phyloP scores from a whole-genome alignment of 2,797 vertebrate genomes.

The Rhabdomys pumilio region DNA sequence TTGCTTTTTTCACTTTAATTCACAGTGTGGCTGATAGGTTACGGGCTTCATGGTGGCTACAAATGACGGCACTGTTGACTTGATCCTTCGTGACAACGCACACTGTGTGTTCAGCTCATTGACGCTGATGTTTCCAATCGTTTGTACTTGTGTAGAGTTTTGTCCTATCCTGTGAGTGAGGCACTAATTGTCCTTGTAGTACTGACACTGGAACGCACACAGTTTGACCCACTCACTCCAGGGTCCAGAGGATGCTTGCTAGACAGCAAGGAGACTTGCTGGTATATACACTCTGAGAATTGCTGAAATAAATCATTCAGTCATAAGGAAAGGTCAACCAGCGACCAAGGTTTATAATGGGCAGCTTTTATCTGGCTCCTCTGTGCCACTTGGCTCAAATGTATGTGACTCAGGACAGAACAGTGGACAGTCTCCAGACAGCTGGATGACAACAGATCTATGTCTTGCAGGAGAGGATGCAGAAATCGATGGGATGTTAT shows the following conservation, averaged over 20 bases:
- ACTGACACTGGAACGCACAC: background rate
- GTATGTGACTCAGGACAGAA: slow-evolving; percentile 32
- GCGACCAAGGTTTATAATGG: background rate
- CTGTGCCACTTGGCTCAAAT: background rate
- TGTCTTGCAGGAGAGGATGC: background rate
- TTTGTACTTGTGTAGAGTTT: slow-evolving; percentile 36
- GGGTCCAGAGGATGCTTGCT: background rate
- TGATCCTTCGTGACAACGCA: background rate
- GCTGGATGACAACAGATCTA: background rate
- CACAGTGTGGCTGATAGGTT: background rate
- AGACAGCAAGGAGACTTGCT: background rate
- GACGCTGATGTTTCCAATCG: background rate
- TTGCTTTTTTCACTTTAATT: background rate
- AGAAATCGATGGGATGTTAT: slow-evolving; percentile 61
- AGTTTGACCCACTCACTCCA: background rate
- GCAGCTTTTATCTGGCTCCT: background rate
- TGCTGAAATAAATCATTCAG: background rate
- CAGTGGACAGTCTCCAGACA: slow-evolving; percentile 8
- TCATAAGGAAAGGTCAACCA: background rate
- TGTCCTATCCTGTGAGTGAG: background rate
- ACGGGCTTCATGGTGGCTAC: background rate
- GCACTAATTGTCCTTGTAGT: background rate
- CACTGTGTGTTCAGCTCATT: background rate
- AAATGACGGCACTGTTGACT: background rate
- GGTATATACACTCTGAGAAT: background rate